phyloP scores from a whole-genome alignment of 2,888 invertebrate species.

The Callyntrura sp. region DNA sequence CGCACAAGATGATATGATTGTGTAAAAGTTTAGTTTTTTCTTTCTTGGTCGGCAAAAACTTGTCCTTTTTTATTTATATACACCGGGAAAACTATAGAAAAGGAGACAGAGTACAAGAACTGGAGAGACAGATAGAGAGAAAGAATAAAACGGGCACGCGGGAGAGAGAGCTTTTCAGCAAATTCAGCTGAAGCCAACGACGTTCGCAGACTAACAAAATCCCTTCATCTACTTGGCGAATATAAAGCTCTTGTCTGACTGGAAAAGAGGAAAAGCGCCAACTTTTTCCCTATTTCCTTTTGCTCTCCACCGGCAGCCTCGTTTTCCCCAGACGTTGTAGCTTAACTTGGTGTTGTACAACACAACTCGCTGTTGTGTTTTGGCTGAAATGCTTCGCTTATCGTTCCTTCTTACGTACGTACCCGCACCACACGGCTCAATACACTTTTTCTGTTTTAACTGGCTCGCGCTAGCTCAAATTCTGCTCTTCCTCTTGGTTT shows the following conservation, averaged over 20 bases:
- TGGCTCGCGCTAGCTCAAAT: not conserved
- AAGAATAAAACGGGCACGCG: not conserved
- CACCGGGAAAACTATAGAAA: conserved; percentile 17
- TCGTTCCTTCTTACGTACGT: not conserved
- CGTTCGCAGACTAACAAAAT: conserved; percentile 80
- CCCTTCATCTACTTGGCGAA: conserved; percentile 75
- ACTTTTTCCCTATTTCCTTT: conserved; percentile 64
- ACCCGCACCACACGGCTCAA: not conserved
- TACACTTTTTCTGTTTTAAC: not conserved
- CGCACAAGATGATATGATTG: conserved; percentile 53
- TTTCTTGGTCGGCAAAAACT: conserved; percentile 32
- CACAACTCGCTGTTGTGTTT: not conserved
- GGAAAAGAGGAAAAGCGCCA: conserved; percentile 50
- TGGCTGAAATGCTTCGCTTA: not conserved
- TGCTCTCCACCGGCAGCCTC: conserved; percentile 22
- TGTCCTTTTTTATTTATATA: conserved; percentile 52
- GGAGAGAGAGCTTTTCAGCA: conserved; percentile 64
- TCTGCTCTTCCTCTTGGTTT: conserved; percentile 25
- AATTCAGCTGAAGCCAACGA: conserved; percentile 74
- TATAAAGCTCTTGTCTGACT: conserved; percentile 74
- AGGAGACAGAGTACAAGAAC: conserved; percentile 13
- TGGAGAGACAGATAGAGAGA: conserved; percentile 15
- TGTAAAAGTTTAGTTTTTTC: conserved; percentile 45
- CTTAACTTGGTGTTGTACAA: conserved; percentile 5
- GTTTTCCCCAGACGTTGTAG: conserved; percentile 63